Evolutionary conservation across 2,888 invertebrate species (phyloP).

Genomic region (Drosophila cognata): DNA sequence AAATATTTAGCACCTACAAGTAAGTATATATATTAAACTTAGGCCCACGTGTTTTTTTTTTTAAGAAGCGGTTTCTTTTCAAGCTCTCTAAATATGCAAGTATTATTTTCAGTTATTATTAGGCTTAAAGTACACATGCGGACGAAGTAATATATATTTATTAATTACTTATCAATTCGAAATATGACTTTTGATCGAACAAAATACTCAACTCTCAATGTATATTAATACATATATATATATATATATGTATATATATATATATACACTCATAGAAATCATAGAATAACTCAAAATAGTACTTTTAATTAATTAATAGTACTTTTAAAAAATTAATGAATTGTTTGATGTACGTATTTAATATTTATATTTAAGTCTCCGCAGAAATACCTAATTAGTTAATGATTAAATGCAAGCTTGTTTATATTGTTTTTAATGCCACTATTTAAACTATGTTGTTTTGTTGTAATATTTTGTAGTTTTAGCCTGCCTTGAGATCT

Average conservation of each 20-base stretch:
- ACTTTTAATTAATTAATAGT: not conserved
- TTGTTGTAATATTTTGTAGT: not conserved
- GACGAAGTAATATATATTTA: conserved; percentile 5
- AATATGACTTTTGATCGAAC: not conserved
- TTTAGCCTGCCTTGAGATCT: conserved; percentile 46
- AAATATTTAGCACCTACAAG: not conserved
- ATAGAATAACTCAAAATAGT: not conserved
- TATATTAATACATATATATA: not conserved
- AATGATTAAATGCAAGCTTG: conserved; percentile 39
- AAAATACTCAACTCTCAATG: not conserved
- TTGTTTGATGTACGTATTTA: not conserved
- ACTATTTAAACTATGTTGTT: conserved; percentile 8
- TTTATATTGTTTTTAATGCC: conserved; percentile 11
- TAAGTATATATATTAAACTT: not conserved
- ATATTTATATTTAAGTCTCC: conserved; percentile 1
- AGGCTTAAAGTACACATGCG: conserved; percentile 8
- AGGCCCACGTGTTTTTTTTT: not conserved
- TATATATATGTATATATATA: not conserved
- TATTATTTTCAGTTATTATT: not conserved
- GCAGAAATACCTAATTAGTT: conserved; percentile 2
- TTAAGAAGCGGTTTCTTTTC: not conserved
- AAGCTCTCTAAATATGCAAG: not conserved
- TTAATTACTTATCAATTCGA: conserved; percentile 3
- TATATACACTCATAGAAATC: not conserved
- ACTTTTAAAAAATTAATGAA: not conserved